Percentiles rank a stretch among this genome's conserved stretches.
Conservation (phyloP, 2,888 invertebrate genomes). For the Rhamphomyia laevipes region DNA sequence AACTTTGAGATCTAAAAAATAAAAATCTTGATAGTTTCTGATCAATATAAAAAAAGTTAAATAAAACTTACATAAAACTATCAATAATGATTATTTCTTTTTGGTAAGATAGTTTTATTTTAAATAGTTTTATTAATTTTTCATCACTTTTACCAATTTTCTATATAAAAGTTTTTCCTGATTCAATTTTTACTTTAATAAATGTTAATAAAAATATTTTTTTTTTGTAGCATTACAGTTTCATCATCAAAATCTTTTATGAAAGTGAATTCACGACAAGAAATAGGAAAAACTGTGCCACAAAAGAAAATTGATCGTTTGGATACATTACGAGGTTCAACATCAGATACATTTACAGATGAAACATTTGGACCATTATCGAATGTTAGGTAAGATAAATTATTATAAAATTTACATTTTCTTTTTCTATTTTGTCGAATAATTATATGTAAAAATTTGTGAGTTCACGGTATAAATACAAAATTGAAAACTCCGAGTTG, state of each 20-base stretch:
- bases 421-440: too few relatives aligned
- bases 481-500: too few relatives aligned
- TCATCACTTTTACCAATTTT: neutral
- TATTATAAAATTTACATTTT: too few relatives aligned
- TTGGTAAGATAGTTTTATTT: too few relatives aligned
- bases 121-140: too few relatives aligned
- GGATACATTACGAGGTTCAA: conserved; percentile 60
- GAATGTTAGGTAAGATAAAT: conserved; percentile 58
- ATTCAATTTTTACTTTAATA: conserved; percentile 1
- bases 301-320: conserved; percentile 53
- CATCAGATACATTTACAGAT: conserved; percentile 68
- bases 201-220: neutral
- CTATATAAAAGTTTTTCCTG: neutral
- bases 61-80: neutral
- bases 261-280: conserved; percentile 79
- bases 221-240: conserved; percentile 43
- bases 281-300: conserved; percentile 51
- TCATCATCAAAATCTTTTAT: conserved; percentile 79
- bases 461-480: too few relatives aligned
- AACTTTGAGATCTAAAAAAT: too few relatives aligned
- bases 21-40: conserved; percentile 4
- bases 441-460: too few relatives aligned
- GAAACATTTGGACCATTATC: conserved; percentile 85
- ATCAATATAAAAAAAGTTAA: conserved; percentile 13
- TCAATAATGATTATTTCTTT: too few relatives aligned